Conservation (phyloP, 2,113 vertebrate genomes). For the Oryzias celebensis region DNA sequence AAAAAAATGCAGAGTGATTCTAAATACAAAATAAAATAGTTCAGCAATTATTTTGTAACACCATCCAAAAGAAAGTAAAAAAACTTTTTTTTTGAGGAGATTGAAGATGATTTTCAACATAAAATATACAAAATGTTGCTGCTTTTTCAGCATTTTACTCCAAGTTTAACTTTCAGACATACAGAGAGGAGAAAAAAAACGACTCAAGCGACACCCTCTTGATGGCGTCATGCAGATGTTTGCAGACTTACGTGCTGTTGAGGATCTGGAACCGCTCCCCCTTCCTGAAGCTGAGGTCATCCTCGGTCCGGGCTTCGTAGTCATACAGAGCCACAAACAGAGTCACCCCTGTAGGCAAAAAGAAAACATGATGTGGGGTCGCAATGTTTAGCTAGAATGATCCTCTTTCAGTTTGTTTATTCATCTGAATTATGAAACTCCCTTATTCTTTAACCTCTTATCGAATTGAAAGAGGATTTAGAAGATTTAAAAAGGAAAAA, state of each 20-base stretch:
- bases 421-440: background rate
- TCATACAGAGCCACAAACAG: slow-evolving; percentile 99
- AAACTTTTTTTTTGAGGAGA: too few species aligned
- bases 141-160: slow-evolving; percentile 1
- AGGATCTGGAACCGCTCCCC: slow-evolving; percentile 99
- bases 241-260: slow-evolving; percentile 97
- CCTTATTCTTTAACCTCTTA: too few species aligned
- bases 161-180: slow-evolving; percentile 11
- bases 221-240: slow-evolving; percentile 54
- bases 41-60: too few species aligned
- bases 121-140: background rate
- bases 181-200: slow-evolving; percentile 26
- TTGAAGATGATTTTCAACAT: too few species aligned
- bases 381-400: background rate
- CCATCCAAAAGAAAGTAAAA: too few species aligned
- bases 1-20: too few species aligned
- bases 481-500: too few species aligned
- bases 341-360: slow-evolving; percentile 86
- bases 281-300: slow-evolving; percentile 99
- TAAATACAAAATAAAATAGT: too few species aligned
- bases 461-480: too few species aligned
- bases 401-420: background rate
- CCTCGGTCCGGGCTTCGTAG: slow-evolving; percentile 97
- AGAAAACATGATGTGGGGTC: background rate
- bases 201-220: slow-evolving; percentile 41